Base-by-base conservation (phyloP, 2,797 vertebrate species). In the Limnodromus scolopaceus region DNA sequence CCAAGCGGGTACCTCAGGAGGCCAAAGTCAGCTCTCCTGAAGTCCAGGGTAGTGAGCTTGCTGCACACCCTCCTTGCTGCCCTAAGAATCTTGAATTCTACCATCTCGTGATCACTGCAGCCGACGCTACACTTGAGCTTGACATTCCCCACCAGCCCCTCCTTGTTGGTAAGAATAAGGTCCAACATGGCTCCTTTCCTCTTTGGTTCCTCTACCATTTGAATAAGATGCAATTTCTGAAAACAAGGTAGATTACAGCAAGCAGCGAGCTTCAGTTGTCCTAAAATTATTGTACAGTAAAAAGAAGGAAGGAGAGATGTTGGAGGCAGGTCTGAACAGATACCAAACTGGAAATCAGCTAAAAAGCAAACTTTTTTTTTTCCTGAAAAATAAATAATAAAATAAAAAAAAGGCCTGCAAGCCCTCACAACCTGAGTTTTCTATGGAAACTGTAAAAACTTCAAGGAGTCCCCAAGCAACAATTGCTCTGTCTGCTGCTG, bases 391-490 rank as follows among this genome's bases (percentile, higher is more conserved):
- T 16, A 51, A 51, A 28, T 28, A 16, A 24, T 3, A 27, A 24
- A 57, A 34, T 48, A 36, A 27, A 24, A 57, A 34, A 53, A 36
- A 32, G 10, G 8, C 34, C 27, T 39, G 27, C 36, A 71, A 39
- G 17, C 23, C 54, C 25, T 65, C 43, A 9, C 51, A 76, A 45
- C 34, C 69, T 20, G 74, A 80, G n/a, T 36, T 91, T 86, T 91
- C 72, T 76, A 51, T 94, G 87, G 91, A 94, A 93, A 93, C 72
- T 80, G 30, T 91, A 86, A 91, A 75, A 80, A 41, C 63, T 70
- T 66, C 48, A 53, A 72, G 69, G 45, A 80, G 87, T 89, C 91
- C 91, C 93, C 54, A 36, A 80, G 93, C 95, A 84, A 75, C 53
- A 54, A 86, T 93, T 58, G 87, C 81, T 71, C 58, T 69, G 80